These are phyloP conservation scores for Helostoma temminkii DNA, from an alignment of 2,797 vertebrate genomes.

Conservation along the genomic window DNA sequence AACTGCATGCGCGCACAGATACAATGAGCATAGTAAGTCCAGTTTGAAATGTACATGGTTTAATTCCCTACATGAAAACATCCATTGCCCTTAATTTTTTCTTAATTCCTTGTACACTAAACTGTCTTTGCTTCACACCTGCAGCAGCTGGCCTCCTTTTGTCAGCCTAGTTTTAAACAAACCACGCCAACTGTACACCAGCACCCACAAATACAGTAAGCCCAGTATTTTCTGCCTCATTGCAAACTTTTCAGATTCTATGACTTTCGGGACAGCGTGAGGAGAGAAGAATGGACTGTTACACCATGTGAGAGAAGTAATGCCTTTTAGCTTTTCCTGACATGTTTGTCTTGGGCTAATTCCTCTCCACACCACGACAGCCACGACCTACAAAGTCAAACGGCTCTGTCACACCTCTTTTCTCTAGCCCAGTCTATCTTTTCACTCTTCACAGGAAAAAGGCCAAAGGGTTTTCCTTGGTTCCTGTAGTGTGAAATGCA, in stretches of 20 bases:
- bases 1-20: too few species aligned
- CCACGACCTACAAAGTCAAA: slow-evolving; percentile 70
- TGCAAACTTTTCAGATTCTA: slow-evolving; percentile 72
- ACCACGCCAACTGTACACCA: slow-evolving; percentile 6
- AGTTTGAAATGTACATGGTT: neutral
- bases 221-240: slow-evolving; percentile 61
- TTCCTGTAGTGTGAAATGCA: slow-evolving; percentile 76
- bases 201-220: slow-evolving; percentile 40
- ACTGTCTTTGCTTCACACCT: neutral
- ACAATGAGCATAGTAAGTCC: too few species aligned
- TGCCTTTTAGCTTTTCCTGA: slow-evolving; percentile 62
- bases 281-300: slow-evolving; percentile 61
- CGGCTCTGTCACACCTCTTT: slow-evolving; percentile 74
- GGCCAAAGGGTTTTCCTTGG: slow-evolving; percentile 75
- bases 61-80: neutral
- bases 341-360: slow-evolving; percentile 81
- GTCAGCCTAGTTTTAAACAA: slow-evolving; percentile 15
- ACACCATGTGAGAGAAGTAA: slow-evolving; percentile 48
- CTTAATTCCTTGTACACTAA: neutral
- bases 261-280: slow-evolving; percentile 51
- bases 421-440: slow-evolving; percentile 60
- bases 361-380: slow-evolving; percentile 71
- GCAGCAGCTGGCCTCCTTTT: neutral
- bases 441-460: slow-evolving; percentile 62
- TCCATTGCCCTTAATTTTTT: neutral